These are phyloP conservation scores for Apus apus DNA, from an alignment of 2,113 vertebrate species.

Conservation along the genomic window DNA sequence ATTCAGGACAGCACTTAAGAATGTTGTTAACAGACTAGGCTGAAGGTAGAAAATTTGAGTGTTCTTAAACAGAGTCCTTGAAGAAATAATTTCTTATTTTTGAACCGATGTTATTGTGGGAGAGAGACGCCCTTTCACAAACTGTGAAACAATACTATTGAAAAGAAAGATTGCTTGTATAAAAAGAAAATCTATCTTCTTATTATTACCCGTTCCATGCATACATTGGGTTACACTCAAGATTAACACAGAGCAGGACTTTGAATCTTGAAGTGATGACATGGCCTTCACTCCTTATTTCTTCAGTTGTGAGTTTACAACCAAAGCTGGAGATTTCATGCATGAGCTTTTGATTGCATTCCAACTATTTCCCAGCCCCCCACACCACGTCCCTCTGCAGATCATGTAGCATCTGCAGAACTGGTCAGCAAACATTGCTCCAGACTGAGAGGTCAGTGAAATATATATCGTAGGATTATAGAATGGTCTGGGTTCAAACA, in stretches of 20 bases:
- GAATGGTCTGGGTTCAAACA: too few species aligned
- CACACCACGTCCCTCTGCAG: neutral
- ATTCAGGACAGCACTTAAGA: neutral
- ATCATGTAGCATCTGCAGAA: neutral
- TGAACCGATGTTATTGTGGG: neutral
- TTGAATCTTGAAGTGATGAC: neutral
- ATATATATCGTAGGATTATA: neutral
- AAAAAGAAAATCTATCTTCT: neutral
- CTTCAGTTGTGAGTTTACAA: neutral
- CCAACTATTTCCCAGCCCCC: neutral
- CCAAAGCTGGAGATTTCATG: neutral
- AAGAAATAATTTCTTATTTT: neutral
- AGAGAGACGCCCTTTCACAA: neutral
- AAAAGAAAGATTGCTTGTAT: neutral
- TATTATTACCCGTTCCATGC: neutral
- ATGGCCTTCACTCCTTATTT: neutral
- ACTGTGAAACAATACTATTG: neutral
- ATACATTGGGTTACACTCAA: neutral
- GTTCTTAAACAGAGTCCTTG: neutral
- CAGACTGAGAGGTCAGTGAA: neutral
- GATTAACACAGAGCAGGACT: neutral
- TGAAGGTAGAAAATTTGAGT: neutral
- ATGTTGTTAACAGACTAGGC: neutral
- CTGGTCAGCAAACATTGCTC: neutral
- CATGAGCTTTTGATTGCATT: neutral